Evolutionary conservation across 2,113 vertebrate species (phyloP), one percentile per base, ranked within the genome.

Genomic region (Ceyx margarethae): DNA sequence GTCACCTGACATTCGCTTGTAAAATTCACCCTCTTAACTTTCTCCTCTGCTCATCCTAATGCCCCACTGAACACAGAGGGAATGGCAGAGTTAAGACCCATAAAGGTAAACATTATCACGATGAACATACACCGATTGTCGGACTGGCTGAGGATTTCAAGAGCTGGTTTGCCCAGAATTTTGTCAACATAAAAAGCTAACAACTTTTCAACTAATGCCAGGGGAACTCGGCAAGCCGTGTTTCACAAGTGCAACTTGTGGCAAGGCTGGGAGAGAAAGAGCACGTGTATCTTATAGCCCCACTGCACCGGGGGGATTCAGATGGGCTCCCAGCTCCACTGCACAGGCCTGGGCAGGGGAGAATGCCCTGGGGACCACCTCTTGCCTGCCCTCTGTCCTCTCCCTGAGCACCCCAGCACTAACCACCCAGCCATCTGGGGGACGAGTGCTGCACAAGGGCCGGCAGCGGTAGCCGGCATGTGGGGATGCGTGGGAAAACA

Each of bases 51-150:
- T 87, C 93, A 84, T 78, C 83, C 35, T 2, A 11, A 8, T 0
- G 53, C 33, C 33, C 43, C 48, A 1, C 42, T 1, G 43, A 62
- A 9, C 51, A 6, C 67, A 2, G 5, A 6, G 54, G 53, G 51
- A 72, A 31, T 0, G 6, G 60, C 1, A 0, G 25, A n/a, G 31
- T 17, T 22, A 17, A 33, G 66, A 26, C 29, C 15, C 17, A 3
- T 1, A 9, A 22, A 13, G 10, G 18, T 18, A 68, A 79, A 53
- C 6, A 17, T 16, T 3, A 31, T 3, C 31, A 4, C 8, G 1
- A 31, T 10, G 3, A 25, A 43, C 31, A 0, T 0, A 10, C 3
- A 15, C 3, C 0, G 4, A 45, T 10, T 5, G 58, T 5, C 51
- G 2, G 45, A 7, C 13, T 1, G 11, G 22, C 51, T 17, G 22